Percentiles rank a stretch among this genome's conserved stretches.
phyloP scores from a whole-genome alignment of 2,113 vertebrate genomes.

The Chaetura pelagica region DNA sequence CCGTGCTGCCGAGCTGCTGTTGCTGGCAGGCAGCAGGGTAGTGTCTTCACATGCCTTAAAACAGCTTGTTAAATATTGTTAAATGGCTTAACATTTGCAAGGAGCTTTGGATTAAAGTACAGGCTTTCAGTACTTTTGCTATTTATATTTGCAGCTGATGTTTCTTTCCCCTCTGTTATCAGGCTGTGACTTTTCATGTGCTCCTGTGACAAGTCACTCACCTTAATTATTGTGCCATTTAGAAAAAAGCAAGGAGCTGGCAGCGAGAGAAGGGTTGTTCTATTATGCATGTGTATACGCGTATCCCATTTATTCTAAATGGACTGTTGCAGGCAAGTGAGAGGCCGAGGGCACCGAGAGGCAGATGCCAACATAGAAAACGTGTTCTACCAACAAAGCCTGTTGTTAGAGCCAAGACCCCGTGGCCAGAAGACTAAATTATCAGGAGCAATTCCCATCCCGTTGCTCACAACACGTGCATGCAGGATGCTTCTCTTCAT shows the following conservation, averaged over 20 bases:
- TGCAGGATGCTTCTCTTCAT: background rate
- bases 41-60: background rate
- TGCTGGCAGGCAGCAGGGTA: background rate
- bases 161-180: background rate
- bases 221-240: background rate
- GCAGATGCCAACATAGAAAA: background rate
- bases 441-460: background rate
- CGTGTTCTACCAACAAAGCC: background rate
- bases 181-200: background rate
- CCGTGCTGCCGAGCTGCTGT: background rate
- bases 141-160: background rate
- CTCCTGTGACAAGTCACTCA: background rate
- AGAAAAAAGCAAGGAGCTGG: background rate
- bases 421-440: background rate
- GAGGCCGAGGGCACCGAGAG: background rate
- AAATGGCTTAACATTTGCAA: background rate
- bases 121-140: background rate
- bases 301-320: background rate
- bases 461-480: rapidly evolving
- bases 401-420: background rate
- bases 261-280: background rate
- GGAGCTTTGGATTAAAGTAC: background rate
- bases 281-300: background rate
- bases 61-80: background rate
- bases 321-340: background rate